Percentiles rank a stretch among this genome's conserved stretches.
phyloP scores from a whole-genome alignment of 35 echinoderm and acorn worm genomes.

The Eucidaris tribuloides region DNA sequence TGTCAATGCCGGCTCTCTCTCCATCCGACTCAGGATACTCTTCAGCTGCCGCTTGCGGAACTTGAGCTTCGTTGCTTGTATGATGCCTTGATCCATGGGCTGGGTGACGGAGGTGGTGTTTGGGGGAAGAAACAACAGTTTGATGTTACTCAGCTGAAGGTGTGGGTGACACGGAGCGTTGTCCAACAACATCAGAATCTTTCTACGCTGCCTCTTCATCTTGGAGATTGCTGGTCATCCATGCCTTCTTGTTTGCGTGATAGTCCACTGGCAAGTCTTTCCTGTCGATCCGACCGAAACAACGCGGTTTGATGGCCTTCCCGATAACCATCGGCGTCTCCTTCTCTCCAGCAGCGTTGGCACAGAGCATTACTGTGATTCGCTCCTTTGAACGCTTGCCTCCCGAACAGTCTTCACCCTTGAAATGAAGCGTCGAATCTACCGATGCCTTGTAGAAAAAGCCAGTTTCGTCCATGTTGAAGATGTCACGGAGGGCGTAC shows the following conservation, averaged over 20 bases:
- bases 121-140: constrained; percentile 49
- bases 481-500: constrained; percentile 24
- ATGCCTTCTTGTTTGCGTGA: constrained; percentile 41
- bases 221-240: constrained; percentile 42
- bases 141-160: neutral
- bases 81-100: constrained; percentile 50
- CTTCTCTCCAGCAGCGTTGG: constrained; percentile 14
- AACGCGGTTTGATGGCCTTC: constrained; percentile 13
- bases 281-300: neutral
- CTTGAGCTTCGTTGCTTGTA: constrained; percentile 23
- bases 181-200: constrained; percentile 31
- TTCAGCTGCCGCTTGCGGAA: constrained; percentile 25
- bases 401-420: neutral
- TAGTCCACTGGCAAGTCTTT: constrained; percentile 39
- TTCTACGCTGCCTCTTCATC: neutral
- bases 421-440: neutral
- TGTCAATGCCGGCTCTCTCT: neutral
- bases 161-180: neutral
- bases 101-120: constrained; percentile 45
- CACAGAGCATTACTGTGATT: constrained; percentile 36
- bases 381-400: constrained; percentile 26
- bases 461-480: constrained; percentile 48
- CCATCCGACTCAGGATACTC: neutral
- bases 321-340: constrained; percentile 15
- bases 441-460: neutral